A percentile compares a stretch with the other conserved stretches of the same genome.
Conservation (phyloP, 1,140 invertebrate genomes). For the Aporrectodea caliginosa region DNA sequence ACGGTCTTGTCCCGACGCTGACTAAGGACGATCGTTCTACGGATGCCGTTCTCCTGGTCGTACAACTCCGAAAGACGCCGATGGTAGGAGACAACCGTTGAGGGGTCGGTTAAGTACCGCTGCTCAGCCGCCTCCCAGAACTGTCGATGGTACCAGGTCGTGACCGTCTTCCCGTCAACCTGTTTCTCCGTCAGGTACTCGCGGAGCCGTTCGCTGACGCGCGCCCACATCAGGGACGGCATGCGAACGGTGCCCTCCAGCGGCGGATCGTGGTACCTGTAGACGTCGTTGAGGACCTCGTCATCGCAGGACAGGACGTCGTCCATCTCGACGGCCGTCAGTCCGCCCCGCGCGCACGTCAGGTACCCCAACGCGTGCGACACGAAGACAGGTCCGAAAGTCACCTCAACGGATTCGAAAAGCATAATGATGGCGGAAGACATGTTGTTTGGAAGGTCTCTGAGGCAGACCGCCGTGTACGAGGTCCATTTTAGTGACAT, state of each 20-base stretch:
- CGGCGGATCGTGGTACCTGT: constrained; percentile 50
- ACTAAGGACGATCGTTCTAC: constrained; percentile 47
- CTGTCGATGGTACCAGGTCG: constrained; percentile 71
- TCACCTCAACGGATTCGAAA: constrained; percentile 46
- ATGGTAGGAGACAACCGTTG: constrained; percentile 57
- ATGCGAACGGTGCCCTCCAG: constrained; percentile 46
- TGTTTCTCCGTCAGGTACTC: constrained; percentile 67
- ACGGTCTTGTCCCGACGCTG: constrained; percentile 78
- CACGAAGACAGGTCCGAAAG: constrained; percentile 45
- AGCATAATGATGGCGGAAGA: constrained; percentile 41
- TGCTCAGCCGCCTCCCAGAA: constrained; percentile 88
- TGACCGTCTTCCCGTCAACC: constrained; percentile 63
- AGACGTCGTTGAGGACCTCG: constrained; percentile 44
- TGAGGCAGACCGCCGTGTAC: constrained; percentile 34
- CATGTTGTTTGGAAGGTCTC: constrained; percentile 35
- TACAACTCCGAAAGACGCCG: constrained; percentile 18
- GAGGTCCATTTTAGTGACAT: constrained; percentile 44
- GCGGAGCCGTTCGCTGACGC: constrained; percentile 64
- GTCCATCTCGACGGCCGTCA: constrained; percentile 51
- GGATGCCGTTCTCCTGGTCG: background rate
- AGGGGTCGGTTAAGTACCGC: constrained; percentile 84
- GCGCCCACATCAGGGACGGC: constrained; percentile 64
- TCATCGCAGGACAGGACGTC: constrained; percentile 54
- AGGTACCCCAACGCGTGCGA: constrained; percentile 72
- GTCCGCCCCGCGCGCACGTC: constrained; percentile 44